Conservation (phyloP, 2,113 vertebrate genomes). For the Cariama cristata region DNA sequence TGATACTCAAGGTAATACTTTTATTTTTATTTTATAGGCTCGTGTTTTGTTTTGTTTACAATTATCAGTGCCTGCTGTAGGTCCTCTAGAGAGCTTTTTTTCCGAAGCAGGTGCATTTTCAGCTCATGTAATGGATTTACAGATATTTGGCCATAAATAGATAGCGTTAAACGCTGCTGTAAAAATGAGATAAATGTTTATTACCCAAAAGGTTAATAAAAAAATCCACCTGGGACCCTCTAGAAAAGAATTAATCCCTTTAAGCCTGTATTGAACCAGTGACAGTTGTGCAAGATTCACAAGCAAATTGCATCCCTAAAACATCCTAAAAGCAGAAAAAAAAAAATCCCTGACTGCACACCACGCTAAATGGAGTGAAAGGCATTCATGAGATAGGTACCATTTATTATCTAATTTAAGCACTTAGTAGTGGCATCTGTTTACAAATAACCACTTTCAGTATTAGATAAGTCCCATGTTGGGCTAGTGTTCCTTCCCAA, state of each 20-base stretch:
- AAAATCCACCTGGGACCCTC: slow-evolving; percentile 32
- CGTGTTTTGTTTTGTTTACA: slow-evolving; percentile 65
- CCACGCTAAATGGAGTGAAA: slow-evolving; percentile 44
- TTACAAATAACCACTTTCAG: slow-evolving; percentile 43
- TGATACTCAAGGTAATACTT: slow-evolving; percentile 52
- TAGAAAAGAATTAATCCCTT: slow-evolving; percentile 54
- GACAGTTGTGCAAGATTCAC: slow-evolving; percentile 55
- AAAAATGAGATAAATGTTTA: slow-evolving; percentile 71
- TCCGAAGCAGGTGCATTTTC: slow-evolving; percentile 51
- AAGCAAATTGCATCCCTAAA: slow-evolving; percentile 56
- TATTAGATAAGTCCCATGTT: slow-evolving; percentile 7
- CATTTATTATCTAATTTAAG: slow-evolving; percentile 69
- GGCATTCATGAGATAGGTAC: slow-evolving; percentile 40
- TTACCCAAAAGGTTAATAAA: slow-evolving; percentile 70
- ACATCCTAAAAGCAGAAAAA: slow-evolving; percentile 50
- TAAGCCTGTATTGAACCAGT: slow-evolving; percentile 46
- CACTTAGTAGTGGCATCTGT: slow-evolving; percentile 58
- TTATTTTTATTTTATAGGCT: slow-evolving; percentile 49
- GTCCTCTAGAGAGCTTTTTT: slow-evolving; percentile 47
- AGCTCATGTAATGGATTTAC: slow-evolving; percentile 61
- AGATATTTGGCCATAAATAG: slow-evolving; percentile 69
- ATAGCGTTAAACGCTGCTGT: slow-evolving; percentile 60
- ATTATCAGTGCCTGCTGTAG: slow-evolving; percentile 6
- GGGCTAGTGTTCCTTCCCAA: background rate
- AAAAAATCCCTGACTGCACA: background rate